Evolutionary conservation across 1,140 invertebrate genomes (phyloP), one percentile per base, ranked within the genome.

Genomic region (Sarcophaga bullata): DNA sequence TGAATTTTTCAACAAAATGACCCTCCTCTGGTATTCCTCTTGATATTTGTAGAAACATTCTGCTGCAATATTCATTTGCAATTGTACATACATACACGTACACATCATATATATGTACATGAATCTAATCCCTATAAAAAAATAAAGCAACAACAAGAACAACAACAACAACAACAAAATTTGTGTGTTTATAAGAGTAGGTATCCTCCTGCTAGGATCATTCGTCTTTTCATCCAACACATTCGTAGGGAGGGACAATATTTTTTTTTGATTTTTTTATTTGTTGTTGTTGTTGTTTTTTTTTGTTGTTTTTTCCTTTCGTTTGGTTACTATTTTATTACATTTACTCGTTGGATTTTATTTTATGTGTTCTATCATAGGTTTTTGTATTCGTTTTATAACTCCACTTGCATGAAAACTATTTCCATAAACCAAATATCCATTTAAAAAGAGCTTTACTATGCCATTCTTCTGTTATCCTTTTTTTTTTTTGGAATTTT

Each of bases 381-480:
- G 25, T 37, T 37, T 37, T 37, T 37, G 25, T 37, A 37, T 37
- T 37, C 25, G 25, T 37, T 37, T 37, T 37, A 37, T 37, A n/a
- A 37, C 25, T 37, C 25, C 1, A 2, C 25, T 1, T 58, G 54
- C 7, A 68, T 68, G 10, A 68, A 68, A 68, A 68, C 62, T 68
- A 68, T 68, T 68, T 68, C 62, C 62, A 68, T 68, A 68, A 68
- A 68, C 62, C 62, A 68, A 25, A 68, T 68, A 68, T 68, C 62
- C 62, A 68, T 68, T 68, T 68, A 68, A 68, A 68, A 68, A 68
- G 19, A 17, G 62, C 62, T 68, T 68, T 68, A 68, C 25, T 68
- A 68, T 17, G 62, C 62, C 62, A 68, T 10, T 68, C 25, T 37
- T 37, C 62, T 68, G 62, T 68, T 68, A 6, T 13, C 54, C 7